Evolutionary conservation across 2,797 vertebrate genomes (phyloP).

Genomic region (Mormyrus hasselquistii): DNA sequence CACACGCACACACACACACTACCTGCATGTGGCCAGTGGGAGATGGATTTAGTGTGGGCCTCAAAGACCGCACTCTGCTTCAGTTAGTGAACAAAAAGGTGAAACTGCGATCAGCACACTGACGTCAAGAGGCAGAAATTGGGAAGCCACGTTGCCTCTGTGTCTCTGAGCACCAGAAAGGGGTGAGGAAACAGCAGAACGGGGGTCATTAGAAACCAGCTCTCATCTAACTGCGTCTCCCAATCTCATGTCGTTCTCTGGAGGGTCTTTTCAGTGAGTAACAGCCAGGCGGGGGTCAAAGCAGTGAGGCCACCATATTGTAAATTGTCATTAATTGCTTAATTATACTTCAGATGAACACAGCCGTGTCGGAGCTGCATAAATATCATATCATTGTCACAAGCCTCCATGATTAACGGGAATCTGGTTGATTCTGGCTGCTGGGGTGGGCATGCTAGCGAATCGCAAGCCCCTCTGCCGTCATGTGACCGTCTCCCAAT

Average conservation of each 20-base stretch:
- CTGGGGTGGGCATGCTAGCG: neutral
- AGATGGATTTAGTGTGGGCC: neutral
- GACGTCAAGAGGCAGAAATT: neutral
- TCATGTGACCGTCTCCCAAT: neutral
- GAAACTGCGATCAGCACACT: neutral
- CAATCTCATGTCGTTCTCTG: neutral
- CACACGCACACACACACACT: too few relatives aligned
- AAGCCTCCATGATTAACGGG: neutral
- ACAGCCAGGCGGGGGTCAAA: neutral
- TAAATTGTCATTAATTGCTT: conserved; percentile 1
- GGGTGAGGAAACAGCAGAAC: neutral
- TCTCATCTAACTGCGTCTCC: neutral
- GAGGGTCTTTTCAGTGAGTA: neutral
- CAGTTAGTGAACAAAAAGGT: neutral
- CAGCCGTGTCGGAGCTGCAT: neutral
- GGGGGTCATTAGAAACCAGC: neutral
- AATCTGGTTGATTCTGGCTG: neutral
- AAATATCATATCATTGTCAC: neutral
- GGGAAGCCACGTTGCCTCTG: neutral
- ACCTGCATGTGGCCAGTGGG: neutral
- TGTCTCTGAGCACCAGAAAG: neutral
- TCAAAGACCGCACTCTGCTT: neutral
- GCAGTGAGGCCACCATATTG: neutral
- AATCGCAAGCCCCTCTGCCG: neutral
- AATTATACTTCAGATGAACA: neutral